Conservation (phyloP, 2,113 vertebrate species). For the Psettodes erumei region DNA sequence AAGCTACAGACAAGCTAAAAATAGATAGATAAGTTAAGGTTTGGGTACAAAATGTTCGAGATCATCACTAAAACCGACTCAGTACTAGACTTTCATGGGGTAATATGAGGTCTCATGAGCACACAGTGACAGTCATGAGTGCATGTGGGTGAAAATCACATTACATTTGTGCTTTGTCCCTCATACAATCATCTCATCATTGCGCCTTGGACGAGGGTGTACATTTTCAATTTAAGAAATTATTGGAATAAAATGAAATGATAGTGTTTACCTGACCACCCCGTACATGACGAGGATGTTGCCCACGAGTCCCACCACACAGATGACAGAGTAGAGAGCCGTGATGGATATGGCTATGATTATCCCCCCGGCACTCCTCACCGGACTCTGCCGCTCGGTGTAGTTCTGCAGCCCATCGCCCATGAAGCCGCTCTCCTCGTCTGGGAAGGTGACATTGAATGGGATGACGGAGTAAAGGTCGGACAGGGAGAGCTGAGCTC, state of each 20-base stretch:
- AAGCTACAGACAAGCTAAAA: not conserved
- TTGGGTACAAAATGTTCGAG: not conserved
- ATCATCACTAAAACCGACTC: not conserved
- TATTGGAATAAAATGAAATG: too few relatives aligned
- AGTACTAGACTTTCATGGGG: not conserved
- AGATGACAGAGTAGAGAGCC: slow-evolving; percentile 92
- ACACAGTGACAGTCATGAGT: not conserved
- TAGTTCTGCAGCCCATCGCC: slow-evolving; percentile 77
- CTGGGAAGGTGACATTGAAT: slow-evolving; percentile 81
- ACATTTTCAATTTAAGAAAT: too few relatives aligned
- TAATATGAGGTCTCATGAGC: not conserved
- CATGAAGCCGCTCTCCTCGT: slow-evolving; percentile 62
- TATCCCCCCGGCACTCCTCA: slow-evolving; percentile 83
- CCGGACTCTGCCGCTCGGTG: slow-evolving; percentile 70
- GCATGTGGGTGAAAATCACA: not conserved
- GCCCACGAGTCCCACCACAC: slow-evolving; percentile 93
- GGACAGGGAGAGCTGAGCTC: slow-evolving; percentile 69
- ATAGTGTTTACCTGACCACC: slow-evolving; percentile 89
- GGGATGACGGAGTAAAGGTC: slow-evolving; percentile 82
- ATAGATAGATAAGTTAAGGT: not conserved
- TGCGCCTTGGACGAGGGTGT: too few relatives aligned
- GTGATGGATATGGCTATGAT: slow-evolving; percentile 92
- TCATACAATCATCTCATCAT: too few relatives aligned
- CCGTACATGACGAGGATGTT: slow-evolving; percentile 95
- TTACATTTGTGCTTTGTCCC: not conserved